Evolutionary conservation across 2,113 vertebrate species (phyloP).

Genomic region (Nothocercus nigrocapillus): DNA sequence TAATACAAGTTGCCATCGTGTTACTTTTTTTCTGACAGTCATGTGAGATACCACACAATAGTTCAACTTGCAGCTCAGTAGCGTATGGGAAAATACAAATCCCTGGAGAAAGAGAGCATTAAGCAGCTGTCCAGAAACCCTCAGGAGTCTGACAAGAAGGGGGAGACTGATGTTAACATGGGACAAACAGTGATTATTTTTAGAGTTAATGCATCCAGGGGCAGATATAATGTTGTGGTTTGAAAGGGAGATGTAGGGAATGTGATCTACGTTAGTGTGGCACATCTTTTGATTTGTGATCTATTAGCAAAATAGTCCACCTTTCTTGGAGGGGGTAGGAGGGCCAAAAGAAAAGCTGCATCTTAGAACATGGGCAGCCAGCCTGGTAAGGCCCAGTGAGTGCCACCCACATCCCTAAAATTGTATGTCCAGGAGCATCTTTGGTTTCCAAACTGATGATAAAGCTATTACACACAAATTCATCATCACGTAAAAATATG

Average conservation of each 20-base stretch:
- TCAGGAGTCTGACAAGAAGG: not conserved
- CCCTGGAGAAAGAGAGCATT: conserved; percentile 22
- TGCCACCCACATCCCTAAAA: not conserved
- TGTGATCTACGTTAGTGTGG: not conserved
- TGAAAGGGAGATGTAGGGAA: not conserved
- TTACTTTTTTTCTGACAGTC: conserved; percentile 10
- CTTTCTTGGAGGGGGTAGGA: not conserved
- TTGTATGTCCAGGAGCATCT: not conserved
- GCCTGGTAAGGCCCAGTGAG: fast-evolving
- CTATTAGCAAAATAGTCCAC: not conserved
- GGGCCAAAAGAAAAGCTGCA: not conserved
- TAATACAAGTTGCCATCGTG: not conserved
- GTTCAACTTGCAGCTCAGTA: conserved; percentile 15
- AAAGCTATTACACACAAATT: not conserved
- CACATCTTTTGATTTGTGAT: not conserved
- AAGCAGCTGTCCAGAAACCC: conserved; percentile 33
- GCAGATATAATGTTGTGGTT: not conserved
- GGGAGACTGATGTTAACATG: not conserved
- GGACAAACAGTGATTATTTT: not conserved
- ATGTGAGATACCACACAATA: not conserved
- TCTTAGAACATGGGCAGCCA: fast-evolving
- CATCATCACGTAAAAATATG: not conserved
- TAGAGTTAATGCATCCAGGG: not conserved
- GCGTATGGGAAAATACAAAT: conserved; percentile 30
- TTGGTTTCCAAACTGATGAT: not conserved